phyloP scores from a whole-genome alignment of 1,140 invertebrate genomes.

The Rhynchophorus ferrugineus region DNA sequence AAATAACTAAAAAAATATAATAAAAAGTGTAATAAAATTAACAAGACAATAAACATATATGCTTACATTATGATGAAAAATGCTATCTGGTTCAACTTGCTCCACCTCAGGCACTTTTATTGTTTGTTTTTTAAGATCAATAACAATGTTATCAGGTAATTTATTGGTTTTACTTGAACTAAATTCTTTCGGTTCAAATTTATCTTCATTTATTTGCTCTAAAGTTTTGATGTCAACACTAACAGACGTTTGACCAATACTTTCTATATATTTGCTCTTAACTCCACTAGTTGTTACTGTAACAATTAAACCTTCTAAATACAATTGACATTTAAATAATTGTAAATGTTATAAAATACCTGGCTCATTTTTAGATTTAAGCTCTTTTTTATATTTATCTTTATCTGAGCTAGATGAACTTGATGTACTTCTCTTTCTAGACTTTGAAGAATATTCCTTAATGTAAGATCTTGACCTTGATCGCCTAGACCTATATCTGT shows the following conservation, averaged over 20 bases:
- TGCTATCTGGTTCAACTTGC: constrained; percentile 34
- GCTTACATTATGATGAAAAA: constrained; percentile 38
- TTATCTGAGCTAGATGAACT: constrained; percentile 15
- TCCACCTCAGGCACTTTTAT: constrained; percentile 38
- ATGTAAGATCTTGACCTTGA: constrained; percentile 33
- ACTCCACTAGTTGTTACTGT: background rate
- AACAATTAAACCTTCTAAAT: background rate
- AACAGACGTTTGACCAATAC: constrained; percentile 4
- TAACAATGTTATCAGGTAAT: constrained; percentile 36
- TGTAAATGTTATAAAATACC: background rate
- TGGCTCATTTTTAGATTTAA: constrained; percentile 12
- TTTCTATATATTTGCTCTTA: constrained; percentile 1
- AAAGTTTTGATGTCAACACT: constrained; percentile 27
- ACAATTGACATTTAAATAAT: background rate
- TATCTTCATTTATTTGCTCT: constrained; percentile 35
- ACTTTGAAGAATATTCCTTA: constrained; percentile 29
- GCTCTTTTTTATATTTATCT: constrained; percentile 8
- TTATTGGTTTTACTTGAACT: constrained; percentile 29
- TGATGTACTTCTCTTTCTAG: constrained; percentile 24
- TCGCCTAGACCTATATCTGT: constrained; percentile 24
- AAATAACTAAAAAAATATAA: constrained; percentile 29
- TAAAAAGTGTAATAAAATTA: background rate
- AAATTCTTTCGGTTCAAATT: constrained; percentile 32
- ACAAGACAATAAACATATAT: background rate
- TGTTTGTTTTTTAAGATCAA: constrained; percentile 38